Evolutionary conservation across 2,888 invertebrate species (phyloP), one percentile per base, ranked within the genome.

Genomic region (Rhagonycha fulva): DNA sequence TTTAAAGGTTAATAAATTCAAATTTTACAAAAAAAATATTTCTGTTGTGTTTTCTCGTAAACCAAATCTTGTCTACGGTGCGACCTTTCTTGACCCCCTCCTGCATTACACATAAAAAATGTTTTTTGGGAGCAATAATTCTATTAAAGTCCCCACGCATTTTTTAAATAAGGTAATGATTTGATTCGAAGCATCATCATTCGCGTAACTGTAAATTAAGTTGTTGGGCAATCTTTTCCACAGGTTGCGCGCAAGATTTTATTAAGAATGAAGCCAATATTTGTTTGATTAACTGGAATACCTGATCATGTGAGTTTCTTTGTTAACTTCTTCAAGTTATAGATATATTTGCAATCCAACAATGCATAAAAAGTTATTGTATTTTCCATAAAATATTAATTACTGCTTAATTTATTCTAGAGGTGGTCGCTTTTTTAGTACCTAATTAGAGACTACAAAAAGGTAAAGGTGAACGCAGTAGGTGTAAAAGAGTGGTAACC

Each of bases 261-360:
- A 47, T 7, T 66, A 66, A 66, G 26, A 66, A 66, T 66, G 10
- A 23, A 30, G 12, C 61, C 23, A 47, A 4, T 61, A 76, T 23
- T 70, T 72, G 24, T 30, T 72, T 76, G 76, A 62, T 7, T 60
- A 11, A 68, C 26, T 72, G 68, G 62, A 76, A n/a, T 66, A 71
- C 72, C 68, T 69, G 75, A 24, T 5, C 61, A 72, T 62, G 68
- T 68, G 69, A 74, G 47, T 14, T 14, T 70, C 69, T 61, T 68
- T 32, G 19, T 30, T 66, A 24, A 47, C 47, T 47, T 47, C 47
- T 47, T 47, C n/a, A 1, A 47, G 47, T 47, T 7, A n/a, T 47
- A n/a, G n/a, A 47, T n/a, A n/a, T 47, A 47, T n/a, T 47, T n/a
- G n/a, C 7, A n/a, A n/a, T 12, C 19, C 24, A 24, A 9, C 63